These are phyloP conservation scores for Chymomyza costata DNA, from an alignment of 1,140 invertebrate genomes.

Conservation along the genomic window DNA sequence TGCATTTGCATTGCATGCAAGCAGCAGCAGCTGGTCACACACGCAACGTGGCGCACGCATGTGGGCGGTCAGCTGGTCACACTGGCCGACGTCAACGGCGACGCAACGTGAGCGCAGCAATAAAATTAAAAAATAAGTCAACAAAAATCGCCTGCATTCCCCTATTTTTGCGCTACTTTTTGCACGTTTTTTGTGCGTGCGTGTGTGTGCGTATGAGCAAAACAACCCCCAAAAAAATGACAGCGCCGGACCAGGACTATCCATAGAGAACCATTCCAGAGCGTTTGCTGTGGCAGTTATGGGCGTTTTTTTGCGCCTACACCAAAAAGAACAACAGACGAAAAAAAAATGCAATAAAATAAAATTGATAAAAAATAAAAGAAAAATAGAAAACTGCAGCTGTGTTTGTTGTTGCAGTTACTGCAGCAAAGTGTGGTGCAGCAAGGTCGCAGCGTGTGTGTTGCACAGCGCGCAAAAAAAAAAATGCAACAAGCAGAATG, in stretches of 20 bases:
- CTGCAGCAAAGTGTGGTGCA: constrained; percentile 48
- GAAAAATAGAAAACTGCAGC: constrained; percentile 20
- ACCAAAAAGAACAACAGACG: constrained; percentile 14
- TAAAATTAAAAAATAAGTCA: constrained; percentile 68
- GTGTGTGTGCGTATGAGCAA: constrained; percentile 36
- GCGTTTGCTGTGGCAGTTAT: constrained; percentile 50
- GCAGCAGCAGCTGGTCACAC: constrained; percentile 1
- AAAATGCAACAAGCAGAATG: too few relatives aligned
- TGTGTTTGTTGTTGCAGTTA: constrained; percentile 33
- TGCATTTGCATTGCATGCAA: constrained; percentile 26
- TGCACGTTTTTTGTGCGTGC: constrained; percentile 22
- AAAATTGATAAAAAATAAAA: constrained; percentile 45
- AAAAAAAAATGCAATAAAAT: constrained; percentile 11
- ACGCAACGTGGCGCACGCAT: constrained; percentile 1
- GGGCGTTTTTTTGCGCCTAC: constrained; percentile 57
- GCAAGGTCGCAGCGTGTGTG: constrained; percentile 61
- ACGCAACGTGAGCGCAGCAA: constrained; percentile 18
- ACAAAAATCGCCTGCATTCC: constrained; percentile 61
- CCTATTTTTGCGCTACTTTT: constrained; percentile 49
- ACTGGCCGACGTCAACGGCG: constrained; percentile 5
- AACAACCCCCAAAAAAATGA: constrained; percentile 65
- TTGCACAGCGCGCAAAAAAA: constrained; percentile 4
- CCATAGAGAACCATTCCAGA: too few relatives aligned
- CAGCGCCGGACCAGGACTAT: constrained; percentile 32
- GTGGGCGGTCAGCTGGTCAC: constrained; percentile 21